Evolutionary conservation across 2,797 vertebrate species (phyloP).

Genomic region (Trematocara caparti): DNA sequence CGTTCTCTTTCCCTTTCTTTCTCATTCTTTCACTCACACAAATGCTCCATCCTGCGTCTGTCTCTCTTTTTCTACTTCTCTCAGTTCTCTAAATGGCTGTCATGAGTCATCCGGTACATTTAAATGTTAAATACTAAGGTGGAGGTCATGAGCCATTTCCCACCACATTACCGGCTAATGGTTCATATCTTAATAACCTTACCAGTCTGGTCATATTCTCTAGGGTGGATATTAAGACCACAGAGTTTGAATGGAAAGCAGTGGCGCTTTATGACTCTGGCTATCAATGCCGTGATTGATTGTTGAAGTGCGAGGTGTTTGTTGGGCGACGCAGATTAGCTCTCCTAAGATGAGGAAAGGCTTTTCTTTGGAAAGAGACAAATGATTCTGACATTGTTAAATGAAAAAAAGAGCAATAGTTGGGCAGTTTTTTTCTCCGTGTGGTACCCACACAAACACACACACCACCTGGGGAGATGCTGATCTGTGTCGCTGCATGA

Average conservation of each 20-base stretch:
- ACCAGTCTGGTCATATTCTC: constrained; percentile 56
- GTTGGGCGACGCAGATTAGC: constrained; percentile 6
- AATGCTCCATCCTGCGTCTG: background rate
- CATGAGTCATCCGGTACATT: constrained; percentile 68
- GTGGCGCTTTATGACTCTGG: background rate
- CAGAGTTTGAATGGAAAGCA: constrained; percentile 27
- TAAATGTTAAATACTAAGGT: constrained; percentile 75
- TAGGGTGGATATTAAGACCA: constrained; percentile 45
- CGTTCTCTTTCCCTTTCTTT: background rate
- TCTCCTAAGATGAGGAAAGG: constrained; percentile 7
- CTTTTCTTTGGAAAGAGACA: background rate
- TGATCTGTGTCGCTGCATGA: background rate
- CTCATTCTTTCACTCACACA: background rate
- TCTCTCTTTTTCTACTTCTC: background rate
- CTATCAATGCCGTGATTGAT: constrained; percentile 15
- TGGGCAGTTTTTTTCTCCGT: background rate
- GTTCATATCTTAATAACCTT: constrained; percentile 75
- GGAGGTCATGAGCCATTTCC: constrained; percentile 74
- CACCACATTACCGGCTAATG: constrained; percentile 72
- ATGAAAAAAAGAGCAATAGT: background rate
- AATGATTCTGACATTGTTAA: background rate
- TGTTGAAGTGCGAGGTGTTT: constrained; percentile 26
- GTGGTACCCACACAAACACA: background rate
- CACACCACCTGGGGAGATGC: background rate
- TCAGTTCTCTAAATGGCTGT: constrained; percentile 42